phyloP scores from a whole-genome alignment of 2,888 invertebrate genomes.

The Crioceris asparagi region DNA sequence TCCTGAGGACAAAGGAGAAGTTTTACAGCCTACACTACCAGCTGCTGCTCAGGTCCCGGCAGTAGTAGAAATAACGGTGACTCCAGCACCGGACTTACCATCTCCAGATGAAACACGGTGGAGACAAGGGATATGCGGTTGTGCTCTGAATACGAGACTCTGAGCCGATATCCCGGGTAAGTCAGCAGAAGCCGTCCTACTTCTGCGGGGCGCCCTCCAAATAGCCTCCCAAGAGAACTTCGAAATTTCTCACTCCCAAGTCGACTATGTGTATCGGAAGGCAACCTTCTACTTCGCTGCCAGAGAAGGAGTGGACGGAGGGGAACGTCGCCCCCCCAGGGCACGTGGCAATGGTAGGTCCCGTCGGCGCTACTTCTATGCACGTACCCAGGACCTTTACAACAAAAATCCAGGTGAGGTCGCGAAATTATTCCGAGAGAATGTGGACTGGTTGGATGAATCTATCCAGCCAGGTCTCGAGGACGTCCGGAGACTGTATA shows the following conservation, averaged over 20 bases:
- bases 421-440: constrained; percentile 21
- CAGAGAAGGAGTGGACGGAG: constrained; percentile 7
- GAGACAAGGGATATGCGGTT: too few species aligned
- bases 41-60: neutral
- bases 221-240: constrained; percentile 6
- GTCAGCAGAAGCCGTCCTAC: constrained; percentile 3
- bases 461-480: neutral
- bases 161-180: neutral
- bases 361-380: constrained; percentile 20
- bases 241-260: constrained; percentile 10
- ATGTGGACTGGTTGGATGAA: constrained; percentile 16
- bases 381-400: constrained; percentile 26
- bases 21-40: neutral
- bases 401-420: constrained; percentile 24
- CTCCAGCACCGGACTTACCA: neutral
- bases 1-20: neutral
- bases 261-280: constrained; percentile 10
- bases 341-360: constrained; percentile 6
- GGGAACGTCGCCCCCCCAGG: constrained; percentile 11
- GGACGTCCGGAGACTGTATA: constrained; percentile 20
- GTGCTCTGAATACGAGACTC: neutral
- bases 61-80: neutral
- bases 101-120: neutral
- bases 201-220: constrained; percentile 10
- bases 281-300: constrained; percentile 3